Evolutionary conservation across 2,113 vertebrate genomes (phyloP).

Genomic region (Hoplias malabaricus): DNA sequence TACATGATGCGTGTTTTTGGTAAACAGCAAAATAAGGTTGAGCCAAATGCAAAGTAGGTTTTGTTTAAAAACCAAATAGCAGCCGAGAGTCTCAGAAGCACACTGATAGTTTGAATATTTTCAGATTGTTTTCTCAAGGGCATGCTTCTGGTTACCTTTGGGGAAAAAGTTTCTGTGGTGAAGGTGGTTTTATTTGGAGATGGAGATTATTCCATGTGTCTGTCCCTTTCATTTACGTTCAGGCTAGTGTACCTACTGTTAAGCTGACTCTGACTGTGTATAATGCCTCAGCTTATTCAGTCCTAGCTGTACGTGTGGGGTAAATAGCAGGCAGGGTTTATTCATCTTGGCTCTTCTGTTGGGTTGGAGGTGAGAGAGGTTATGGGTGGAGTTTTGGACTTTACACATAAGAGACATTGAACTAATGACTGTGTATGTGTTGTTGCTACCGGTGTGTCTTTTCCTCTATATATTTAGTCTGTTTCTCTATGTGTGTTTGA

Average conservation of each 20-base stretch:
- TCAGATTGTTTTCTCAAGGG: not conserved
- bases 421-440: not conserved
- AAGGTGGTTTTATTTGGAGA: too few species aligned
- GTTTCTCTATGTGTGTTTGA: slow-evolving; percentile 2
- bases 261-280: too few species aligned
- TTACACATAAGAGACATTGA: not conserved
- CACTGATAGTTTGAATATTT: not conserved
- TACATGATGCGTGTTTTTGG: not conserved
- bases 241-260: not conserved
- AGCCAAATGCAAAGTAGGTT: not conserved
- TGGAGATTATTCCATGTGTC: too few species aligned
- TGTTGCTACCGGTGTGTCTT: not conserved
- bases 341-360: not conserved
- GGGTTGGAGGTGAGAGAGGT: not conserved
- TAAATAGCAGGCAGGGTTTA: not conserved
- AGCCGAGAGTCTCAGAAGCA: not conserved
- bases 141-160: too few species aligned
- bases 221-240: too few species aligned
- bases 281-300: too few species aligned
- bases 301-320: too few species aligned
- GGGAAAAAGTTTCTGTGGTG: too few species aligned
- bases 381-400: not conserved
- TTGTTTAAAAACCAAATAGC: not conserved
- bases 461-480: not conserved
- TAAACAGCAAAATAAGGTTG: not conserved